Percentiles rank a stretch among this genome's conserved stretches.
These are phyloP conservation scores for Alcedo quadribrachys DNA, from an alignment of 2,797 vertebrate genomes.

Conservation along the genomic window DNA sequence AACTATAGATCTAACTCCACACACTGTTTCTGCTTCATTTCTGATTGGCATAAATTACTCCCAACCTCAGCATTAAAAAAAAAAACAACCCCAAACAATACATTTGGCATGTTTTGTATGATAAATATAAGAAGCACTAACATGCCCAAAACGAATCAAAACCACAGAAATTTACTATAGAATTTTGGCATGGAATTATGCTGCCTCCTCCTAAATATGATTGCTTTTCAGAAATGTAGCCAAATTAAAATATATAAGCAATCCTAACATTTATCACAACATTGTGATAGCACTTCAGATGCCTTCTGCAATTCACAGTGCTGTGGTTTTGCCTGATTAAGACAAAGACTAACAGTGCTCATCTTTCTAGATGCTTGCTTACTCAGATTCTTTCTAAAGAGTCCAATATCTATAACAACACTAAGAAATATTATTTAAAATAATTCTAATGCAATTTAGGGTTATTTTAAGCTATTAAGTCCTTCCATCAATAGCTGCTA, in stretches of 20 bases:
- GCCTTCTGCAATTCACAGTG: not conserved
- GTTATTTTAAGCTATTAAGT: not conserved
- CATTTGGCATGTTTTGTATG: not conserved
- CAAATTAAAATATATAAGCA: not conserved
- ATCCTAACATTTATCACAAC: not conserved
- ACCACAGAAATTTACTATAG: not conserved
- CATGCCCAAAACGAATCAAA: not conserved
- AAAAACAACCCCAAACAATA: not conserved
- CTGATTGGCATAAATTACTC: not conserved
- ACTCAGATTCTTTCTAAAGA: not conserved
- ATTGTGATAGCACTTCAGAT: not conserved
- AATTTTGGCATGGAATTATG: not conserved
- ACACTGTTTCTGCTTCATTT: not conserved
- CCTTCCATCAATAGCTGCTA: not conserved
- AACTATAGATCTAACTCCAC: not conserved
- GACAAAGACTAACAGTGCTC: not conserved
- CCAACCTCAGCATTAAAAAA: not conserved
- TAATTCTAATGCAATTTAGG: not conserved
- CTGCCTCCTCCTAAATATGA: not conserved
- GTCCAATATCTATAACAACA: not conserved
- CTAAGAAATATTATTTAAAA: not conserved
- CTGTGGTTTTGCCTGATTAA: not conserved
- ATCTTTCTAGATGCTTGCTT: not conserved
- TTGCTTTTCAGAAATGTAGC: not conserved
- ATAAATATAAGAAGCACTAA: not conserved